Evolutionary conservation across 1,140 invertebrate species (phyloP).

Genomic region (Drosophila orosa): DNA sequence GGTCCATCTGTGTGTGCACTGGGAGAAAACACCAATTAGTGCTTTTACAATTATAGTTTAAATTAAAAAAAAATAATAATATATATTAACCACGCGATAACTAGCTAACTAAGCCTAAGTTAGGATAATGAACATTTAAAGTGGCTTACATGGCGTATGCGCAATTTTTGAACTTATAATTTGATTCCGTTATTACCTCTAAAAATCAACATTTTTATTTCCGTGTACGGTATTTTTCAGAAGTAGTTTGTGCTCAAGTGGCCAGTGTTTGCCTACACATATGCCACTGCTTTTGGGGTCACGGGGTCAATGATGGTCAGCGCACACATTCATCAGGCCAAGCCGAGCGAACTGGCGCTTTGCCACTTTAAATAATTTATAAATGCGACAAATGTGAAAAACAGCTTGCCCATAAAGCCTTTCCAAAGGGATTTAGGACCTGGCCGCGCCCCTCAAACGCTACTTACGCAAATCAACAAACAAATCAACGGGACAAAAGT

Average conservation of each 20-base stretch:
- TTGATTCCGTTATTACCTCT: not conserved
- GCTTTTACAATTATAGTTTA: not conserved
- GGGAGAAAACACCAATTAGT: not conserved
- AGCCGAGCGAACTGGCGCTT: conserved; percentile 22
- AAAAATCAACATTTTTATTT: not conserved
- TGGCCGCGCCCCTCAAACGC: conserved; percentile 12
- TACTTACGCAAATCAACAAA: conserved; percentile 72
- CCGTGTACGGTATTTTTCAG: not conserved
- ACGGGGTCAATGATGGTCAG: conserved; percentile 75
- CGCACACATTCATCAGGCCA: conserved; percentile 43
- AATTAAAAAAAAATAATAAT: not conserved
- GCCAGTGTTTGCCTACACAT: conserved; percentile 9
- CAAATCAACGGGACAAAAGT: conserved; percentile 70
- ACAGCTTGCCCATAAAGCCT: conserved; percentile 56
- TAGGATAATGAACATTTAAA: not conserved
- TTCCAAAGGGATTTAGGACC: conserved; percentile 49
- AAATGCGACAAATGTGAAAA: conserved; percentile 76
- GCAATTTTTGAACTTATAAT: not conserved
- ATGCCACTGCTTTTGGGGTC: conserved; percentile 67
- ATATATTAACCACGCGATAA: no score
- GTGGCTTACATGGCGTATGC: not conserved
- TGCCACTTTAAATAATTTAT: conserved; percentile 82
- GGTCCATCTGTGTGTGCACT: conserved; percentile 50
- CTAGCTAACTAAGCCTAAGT: no score
- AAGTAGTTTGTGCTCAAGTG: conserved; percentile 14